Evolutionary conservation across 2,797 vertebrate genomes (phyloP), one percentile per base, ranked within the genome.

Genomic region (Aythya fuligula): DNA sequence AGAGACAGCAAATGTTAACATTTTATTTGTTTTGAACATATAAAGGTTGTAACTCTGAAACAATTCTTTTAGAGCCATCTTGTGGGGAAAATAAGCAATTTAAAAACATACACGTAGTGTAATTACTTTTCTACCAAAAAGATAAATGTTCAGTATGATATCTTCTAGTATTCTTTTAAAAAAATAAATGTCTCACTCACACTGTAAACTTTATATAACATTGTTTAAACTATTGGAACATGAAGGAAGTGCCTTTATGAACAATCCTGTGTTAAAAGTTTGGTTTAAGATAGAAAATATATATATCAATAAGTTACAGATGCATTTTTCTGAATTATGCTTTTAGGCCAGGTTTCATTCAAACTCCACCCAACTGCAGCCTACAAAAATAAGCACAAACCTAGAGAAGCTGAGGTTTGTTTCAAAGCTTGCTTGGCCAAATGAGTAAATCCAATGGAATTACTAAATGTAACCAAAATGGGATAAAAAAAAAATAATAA

Each of bases 1-100:
- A 94, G 82, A 94, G 65, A 93, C 87, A 85, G 72, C 21, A 84
- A 91, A 96, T 87, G 62, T 94, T 90, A 96, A 88, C 36, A 69
- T 88, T 97, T 97, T 97, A 97, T 97, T 97, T 89, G 27, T 75
- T 96, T 95, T 90, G 51, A 96, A 95, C 89, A 93, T 91, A 93
- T 72, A 92, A 95, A 92, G 79, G 64, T 93, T 91, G 70, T 70
- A 95, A 93, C 34, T 84, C 49, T 21, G 27, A 87, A 90, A 91
- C 67, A 84, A 82, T 91, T 82, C 12, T 74, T 91, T 87, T 93
- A 94, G 78, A 96, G 72, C 57, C 87, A 95, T 88, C 92, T 96
- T 89, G 69, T 87, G 77, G 77, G 74, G 77, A 71, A 89, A 93
- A 89, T 32, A 85, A 83, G 45, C 47, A 83, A 77, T 86, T 93